Base-by-base conservation (phyloP, 2,888 invertebrate species). In the Aleiodes alternator region DNA sequence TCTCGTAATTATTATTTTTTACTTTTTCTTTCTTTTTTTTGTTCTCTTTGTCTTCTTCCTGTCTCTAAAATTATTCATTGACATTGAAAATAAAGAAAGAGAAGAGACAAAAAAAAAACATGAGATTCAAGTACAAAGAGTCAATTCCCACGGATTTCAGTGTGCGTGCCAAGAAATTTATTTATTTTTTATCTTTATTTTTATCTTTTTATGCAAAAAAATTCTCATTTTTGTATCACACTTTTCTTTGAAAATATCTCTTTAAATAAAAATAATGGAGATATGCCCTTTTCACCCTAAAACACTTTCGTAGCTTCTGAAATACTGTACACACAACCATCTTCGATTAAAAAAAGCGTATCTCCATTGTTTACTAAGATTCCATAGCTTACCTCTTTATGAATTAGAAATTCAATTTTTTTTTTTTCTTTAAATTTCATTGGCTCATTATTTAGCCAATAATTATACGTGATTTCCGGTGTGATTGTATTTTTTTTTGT, bases 391-490 rank as follows among this genome's bases (percentile, higher is more conserved):
- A 43, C 43, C 11, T 9, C 43, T 8, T 38, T 43, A 3, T 8
- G 43, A 43, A 43, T 43, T 9, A 8, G 9, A 43, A 9, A 43
- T 43, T 9, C 7, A 43, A 43, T 43, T 7, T 43, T 3, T 72
- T 43, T 3, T 72, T 14, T 61, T 48, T 64, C 16, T 14, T 29
- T n/a, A 11, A 31, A 7, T 29, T 14, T 31, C 43, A 11, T 23
- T 14, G 61, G 14, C 16, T 72, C 2, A 2, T 34, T 1, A 34
- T 56, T 31, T 29, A 14, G 55, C n/a, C 34, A 38, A 61, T 75
- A 70, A 64, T 56, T 72, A 57, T 57, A 75, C 66, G 64, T 64
- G 79, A 81, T 81, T 82, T 84, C 83, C 84, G 81, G 82, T 75
- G 75, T 75, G 76, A 79, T 66, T 77, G 68, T 69, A 23, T 23